Evolutionary conservation across 2,797 vertebrate species (phyloP), one percentile per base, ranked within the genome.

Genomic region (Poeciliopsis infans): DNA sequence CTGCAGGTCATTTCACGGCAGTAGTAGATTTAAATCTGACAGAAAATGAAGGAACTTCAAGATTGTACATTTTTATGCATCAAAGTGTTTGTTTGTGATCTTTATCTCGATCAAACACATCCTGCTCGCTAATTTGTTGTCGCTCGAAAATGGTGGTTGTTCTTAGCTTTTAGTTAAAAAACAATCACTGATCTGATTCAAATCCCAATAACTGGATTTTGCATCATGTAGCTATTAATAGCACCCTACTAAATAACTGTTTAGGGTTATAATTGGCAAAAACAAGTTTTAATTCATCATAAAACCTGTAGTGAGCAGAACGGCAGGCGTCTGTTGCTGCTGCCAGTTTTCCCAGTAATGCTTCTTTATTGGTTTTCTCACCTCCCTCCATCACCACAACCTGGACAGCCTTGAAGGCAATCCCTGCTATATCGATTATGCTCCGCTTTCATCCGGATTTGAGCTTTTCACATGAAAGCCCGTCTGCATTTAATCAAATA

Each of bases 401-500:
- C 81, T 75, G 68, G 55, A 75, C 3, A 76, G 84, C 82, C 81
- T 90, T 88, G 74, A 81, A 85, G 81, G 43, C 84, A n/a, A 75
- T 76, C 83, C 61, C 81, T n/a, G 79, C 47, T 16, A 45, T 66
- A 91, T 94, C 61, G 89, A 93, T 91, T 83, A 45, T 10, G 41
- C 77, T 89, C 43, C 16, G 71, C 88, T 86, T 85, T 85, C 77
- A 72, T 89, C 83, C 68, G 2, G 75, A 81, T 92, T 87, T 59
- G 7, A 74, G 86, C 87, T 91, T 91, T 92, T 84, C 86, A 83
- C 91, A 86, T 57, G 72, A 88, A 90, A 87, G 90, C 89, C 83
- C 72, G 82, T 85, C 86, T 86, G 59, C 8, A 51, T 76, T 77
- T 91, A 93, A 94, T 94, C 84, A 16, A 88, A 93, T 92, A 59